Base-by-base conservation (phyloP, 1,140 invertebrate genomes). In the Cotesia glomerata region DNA sequence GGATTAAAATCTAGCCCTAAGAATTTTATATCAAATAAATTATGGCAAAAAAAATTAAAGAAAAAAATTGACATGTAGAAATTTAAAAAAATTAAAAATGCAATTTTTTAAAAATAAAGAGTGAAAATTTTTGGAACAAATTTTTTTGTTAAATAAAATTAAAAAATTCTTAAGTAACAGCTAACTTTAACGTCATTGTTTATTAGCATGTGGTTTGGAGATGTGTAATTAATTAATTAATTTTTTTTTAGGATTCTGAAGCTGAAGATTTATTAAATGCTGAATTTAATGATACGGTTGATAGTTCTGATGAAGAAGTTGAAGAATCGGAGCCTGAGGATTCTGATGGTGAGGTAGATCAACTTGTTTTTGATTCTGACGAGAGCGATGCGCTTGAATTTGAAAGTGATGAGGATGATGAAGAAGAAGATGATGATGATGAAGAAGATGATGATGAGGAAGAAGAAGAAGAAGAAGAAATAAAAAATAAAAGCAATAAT, bases 231-330 rank as follows among this genome's bases (percentile, higher is more conserved):
- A 54, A 13, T 54, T 54, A 13, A 54, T 54, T 14, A 54, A n/a
- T 26, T 58, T 18, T 26, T 63, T 67, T 66, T 73, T 74, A 85
- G 84, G 78, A 82, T 77, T 84, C 77, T 5, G 81, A 75, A 51
- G 68, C 74, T 0, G 80, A 84, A 72, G 80, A 82, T 78, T 79
- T 83, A 45, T 69, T 79, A 35, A 64, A 64, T 36, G 59, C 72
- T 49, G 79, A 83, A 69, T 63, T 84, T 39, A 86, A 83, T 73
- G 84, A 88, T 32, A 84, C 88, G 56, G 85, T 84, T 65, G 89
- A 90, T 74, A 85, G 85, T 67, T 86, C 88, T 4, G 90, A 91
- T 78, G 89, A 88, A 56, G 90, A 90, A 52, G 74, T 79, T 45
- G 85, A 88, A 69, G 74, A 88, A 11, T 70, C 82, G 58, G 71